These are phyloP conservation scores for Amblyjoppa fuscipennis DNA, from an alignment of 2,888 invertebrate genomes.

Conservation along the genomic window DNA sequence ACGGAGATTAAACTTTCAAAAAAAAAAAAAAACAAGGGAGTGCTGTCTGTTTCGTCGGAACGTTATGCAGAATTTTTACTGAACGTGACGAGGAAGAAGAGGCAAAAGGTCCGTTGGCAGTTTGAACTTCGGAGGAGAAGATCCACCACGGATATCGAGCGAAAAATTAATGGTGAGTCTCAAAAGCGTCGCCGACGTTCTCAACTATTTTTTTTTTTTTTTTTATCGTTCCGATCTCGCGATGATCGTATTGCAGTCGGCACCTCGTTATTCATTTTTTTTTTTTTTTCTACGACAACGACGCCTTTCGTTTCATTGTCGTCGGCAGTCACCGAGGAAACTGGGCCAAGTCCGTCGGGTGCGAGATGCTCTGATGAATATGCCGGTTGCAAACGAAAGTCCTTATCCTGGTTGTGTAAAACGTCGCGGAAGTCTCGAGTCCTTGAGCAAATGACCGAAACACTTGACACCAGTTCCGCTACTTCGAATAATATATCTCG, in stretches of 20 bases:
- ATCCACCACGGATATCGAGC: constrained; percentile 49
- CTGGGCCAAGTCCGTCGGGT: constrained; percentile 8
- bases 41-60: constrained; percentile 19
- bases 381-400: constrained; percentile 1
- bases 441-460: constrained; percentile 9
- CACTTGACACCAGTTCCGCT: constrained; percentile 8
- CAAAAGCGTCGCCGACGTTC: background rate
- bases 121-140: constrained; percentile 19
- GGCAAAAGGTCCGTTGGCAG: background rate
- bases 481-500: background rate
- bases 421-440: constrained; percentile 14
- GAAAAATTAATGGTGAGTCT: constrained; percentile 52
- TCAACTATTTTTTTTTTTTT: background rate
- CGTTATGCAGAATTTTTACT: constrained; percentile 50
- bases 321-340: constrained; percentile 20
- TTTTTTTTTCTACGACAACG: background rate
- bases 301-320: constrained; percentile 19
- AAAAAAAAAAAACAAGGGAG: constrained; percentile 9
- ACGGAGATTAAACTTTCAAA: background rate
- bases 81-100: constrained; percentile 25
- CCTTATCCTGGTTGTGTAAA: background rate
- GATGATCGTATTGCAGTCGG: background rate
- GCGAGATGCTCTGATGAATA: constrained; percentile 2
- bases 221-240: background rate
- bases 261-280: background rate